phyloP scores from a whole-genome alignment of 2,113 vertebrate species.

The Solea solea region DNA sequence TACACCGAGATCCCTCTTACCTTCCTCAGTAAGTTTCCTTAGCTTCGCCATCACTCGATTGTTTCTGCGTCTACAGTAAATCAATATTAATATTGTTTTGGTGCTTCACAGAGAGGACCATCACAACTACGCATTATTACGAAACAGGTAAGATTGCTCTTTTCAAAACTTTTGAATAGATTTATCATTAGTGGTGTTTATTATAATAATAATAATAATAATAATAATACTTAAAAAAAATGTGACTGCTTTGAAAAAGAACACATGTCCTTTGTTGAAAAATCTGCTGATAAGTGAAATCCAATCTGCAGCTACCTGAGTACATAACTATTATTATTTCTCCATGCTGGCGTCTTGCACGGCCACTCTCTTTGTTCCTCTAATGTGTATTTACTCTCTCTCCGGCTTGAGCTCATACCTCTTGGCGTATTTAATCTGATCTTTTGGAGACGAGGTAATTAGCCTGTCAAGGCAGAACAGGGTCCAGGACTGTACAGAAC shows the following conservation, averaged over 20 bases:
- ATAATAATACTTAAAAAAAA: too few relatives aligned
- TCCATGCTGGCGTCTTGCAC: neutral
- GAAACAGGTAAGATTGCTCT: slow-evolving; percentile 66
- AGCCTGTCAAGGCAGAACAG: slow-evolving; percentile 31
- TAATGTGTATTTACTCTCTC: slow-evolving; percentile 4
- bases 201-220: too few relatives aligned
- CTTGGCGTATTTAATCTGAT: slow-evolving; percentile 39
- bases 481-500: slow-evolving; percentile 13
- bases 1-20: slow-evolving; percentile 92
- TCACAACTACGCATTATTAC: slow-evolving; percentile 67
- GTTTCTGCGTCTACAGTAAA: neutral
- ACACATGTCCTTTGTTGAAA: slow-evolving; percentile 12
- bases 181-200: neutral
- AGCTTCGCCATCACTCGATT: neutral
- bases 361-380: slow-evolving; percentile 12
- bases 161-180: neutral
- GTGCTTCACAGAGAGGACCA: slow-evolving; percentile 66
- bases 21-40: slow-evolving; percentile 88
- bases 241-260: slow-evolving; percentile 3
- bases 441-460: slow-evolving; percentile 47
- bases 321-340: neutral
- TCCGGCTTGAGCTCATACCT: slow-evolving; percentile 12
- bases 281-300: slow-evolving; percentile 16
- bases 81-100: slow-evolving; percentile 10
- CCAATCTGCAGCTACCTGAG: slow-evolving; percentile 13